Conservation (phyloP, 2,888 invertebrate species). For the Rosalia funebris region DNA sequence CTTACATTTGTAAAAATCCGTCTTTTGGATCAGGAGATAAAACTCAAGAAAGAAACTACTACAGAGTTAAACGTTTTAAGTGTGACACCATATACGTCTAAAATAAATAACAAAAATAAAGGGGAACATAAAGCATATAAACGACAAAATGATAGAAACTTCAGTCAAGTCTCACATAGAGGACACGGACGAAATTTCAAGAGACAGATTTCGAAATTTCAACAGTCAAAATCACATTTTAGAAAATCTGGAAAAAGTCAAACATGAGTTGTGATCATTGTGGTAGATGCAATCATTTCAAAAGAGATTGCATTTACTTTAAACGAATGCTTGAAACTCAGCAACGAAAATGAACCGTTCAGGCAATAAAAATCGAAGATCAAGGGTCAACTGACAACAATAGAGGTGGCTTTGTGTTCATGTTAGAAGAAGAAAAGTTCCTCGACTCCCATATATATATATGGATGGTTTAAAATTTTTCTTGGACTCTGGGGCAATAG, state of each 20-base stretch:
- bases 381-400: too few relatives aligned
- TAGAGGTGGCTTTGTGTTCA: not conserved
- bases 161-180: not conserved
- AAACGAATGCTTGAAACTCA: not conserved
- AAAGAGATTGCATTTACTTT: not conserved
- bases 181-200: not conserved
- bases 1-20: constrained; percentile 54
- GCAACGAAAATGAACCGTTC: not conserved
- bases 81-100: not conserved
- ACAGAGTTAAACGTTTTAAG: not conserved
- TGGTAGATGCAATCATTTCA: constrained; percentile 1
- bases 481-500: constrained; percentile 20
- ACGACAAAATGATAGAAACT: not conserved
- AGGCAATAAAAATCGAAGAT: not conserved
- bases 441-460: not conserved
- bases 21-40: constrained; percentile 27
- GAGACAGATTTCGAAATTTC: not conserved
- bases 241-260: not conserved
- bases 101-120: not conserved
- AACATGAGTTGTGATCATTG: not conserved
- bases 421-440: not conserved
- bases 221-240: not conserved
- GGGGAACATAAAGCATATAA: not conserved
- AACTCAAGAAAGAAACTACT: constrained; percentile 2
- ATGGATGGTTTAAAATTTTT: not conserved